Conservation (phyloP, 2,888 invertebrate species). For the Hyppa rectilinea region DNA sequence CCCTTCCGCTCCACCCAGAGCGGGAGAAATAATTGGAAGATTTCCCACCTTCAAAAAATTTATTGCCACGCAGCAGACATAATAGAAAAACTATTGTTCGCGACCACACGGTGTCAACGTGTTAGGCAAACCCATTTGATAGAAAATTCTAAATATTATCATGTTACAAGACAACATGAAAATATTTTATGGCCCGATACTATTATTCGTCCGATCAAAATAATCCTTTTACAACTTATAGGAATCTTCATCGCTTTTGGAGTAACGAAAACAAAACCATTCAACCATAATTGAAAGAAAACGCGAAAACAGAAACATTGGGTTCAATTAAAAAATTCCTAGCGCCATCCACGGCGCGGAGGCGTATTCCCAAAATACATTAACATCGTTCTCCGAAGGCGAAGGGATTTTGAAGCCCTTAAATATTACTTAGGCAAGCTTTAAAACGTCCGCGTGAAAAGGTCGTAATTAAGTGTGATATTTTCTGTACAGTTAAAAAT, state of each 20-base stretch:
- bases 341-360: constrained; percentile 22
- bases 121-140: no score
- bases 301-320: constrained; percentile 43
- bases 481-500: constrained; percentile 65
- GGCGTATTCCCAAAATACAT: constrained; percentile 65
- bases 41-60: no score
- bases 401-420: constrained; percentile 65
- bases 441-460: constrained; percentile 66
- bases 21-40: no score
- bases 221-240: not conserved
- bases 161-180: constrained; percentile 2
- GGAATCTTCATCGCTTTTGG: not conserved
- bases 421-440: constrained; percentile 68
- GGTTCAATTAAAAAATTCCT: constrained; percentile 61
- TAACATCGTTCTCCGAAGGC: constrained; percentile 57
- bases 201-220: constrained; percentile 25
- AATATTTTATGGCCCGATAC: not conserved
- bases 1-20: no score
- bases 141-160: no score
- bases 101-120: no score
- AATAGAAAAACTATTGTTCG: no score
- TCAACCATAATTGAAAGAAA: constrained; percentile 40
- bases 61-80: no score
- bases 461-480: constrained; percentile 66
- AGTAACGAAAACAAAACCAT: constrained; percentile 20